phyloP scores from a whole-genome alignment of 1,140 invertebrate species.

The Zaprionus inermis region DNA sequence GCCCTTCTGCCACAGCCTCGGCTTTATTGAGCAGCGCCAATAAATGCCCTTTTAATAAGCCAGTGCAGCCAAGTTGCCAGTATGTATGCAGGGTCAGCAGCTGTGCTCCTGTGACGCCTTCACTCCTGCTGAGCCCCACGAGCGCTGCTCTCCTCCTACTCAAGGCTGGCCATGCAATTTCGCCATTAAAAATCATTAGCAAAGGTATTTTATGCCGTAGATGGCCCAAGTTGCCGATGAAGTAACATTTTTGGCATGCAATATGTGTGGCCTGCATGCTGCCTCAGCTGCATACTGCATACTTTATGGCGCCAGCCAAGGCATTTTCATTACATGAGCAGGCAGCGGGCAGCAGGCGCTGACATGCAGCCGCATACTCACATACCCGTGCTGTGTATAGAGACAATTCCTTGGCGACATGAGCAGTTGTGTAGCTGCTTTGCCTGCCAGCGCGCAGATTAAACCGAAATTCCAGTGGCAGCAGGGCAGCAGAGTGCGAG shows the following conservation, averaged over 20 bases:
- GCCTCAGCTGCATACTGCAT: constrained; percentile 49
- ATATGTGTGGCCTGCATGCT: background rate
- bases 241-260: constrained; percentile 47
- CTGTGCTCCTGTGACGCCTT: background rate
- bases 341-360: constrained; percentile 33
- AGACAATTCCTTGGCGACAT: constrained; percentile 25
- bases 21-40: constrained; percentile 36
- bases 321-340: constrained; percentile 68
- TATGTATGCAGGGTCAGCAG: background rate
- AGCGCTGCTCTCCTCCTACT: constrained; percentile 12
- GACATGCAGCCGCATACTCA: constrained; percentile 29
- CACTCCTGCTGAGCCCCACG: background rate
- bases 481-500: no score
- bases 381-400: background rate
- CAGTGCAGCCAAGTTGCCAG: background rate
- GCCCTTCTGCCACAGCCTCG: background rate
- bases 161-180: constrained; percentile 68
- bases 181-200: constrained; percentile 81
- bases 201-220: constrained; percentile 54
- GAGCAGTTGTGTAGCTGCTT: constrained; percentile 12
- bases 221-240: constrained; percentile 34
- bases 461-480: background rate
- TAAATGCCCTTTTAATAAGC: constrained; percentile 71
- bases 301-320: constrained; percentile 59
- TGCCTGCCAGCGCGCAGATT: background rate